A percentile compares a stretch with the other conserved stretches of the same genome.
These are phyloP conservation scores for Actinia equina DNA, from an alignment of 64 coral and sea anemone species.

Conservation along the genomic window DNA sequence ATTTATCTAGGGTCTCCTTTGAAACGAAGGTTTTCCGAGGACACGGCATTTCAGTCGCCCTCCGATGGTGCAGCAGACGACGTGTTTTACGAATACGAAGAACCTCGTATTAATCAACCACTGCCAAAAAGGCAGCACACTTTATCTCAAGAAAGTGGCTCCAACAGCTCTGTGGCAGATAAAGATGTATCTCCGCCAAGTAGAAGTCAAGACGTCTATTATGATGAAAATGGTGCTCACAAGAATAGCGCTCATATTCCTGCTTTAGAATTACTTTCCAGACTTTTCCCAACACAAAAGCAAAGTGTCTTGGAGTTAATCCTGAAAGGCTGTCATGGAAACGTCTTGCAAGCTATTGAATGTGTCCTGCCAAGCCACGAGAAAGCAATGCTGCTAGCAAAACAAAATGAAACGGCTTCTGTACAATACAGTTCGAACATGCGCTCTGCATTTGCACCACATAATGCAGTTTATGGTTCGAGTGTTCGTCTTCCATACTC, in stretches of 20 bases:
- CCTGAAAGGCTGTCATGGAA: slow-evolving; percentile 90
- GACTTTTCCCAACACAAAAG: slow-evolving; percentile 93
- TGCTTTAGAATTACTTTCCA: slow-evolving; percentile 79
- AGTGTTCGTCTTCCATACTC: slow-evolving; percentile 33
- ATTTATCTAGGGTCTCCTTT: neutral
- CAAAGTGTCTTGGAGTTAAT: slow-evolving; percentile 90
- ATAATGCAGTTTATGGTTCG: slow-evolving; percentile 37
- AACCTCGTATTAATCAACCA: neutral
- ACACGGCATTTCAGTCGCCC: slow-evolving; percentile 27
- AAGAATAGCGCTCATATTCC: slow-evolving; percentile 21
- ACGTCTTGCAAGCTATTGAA: slow-evolving; percentile 83
- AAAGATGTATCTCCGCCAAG: neutral
- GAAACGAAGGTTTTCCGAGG: slow-evolving; percentile 49
- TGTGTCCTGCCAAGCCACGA: slow-evolving; percentile 96
- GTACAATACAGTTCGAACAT: slow-evolving; percentile 52
- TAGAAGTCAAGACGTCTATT: neutral
- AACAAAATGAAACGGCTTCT: slow-evolving; percentile 48
- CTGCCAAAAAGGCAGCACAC: neutral
- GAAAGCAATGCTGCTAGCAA: slow-evolving; percentile 64
- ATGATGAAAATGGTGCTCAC: neutral
- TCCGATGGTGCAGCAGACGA: slow-evolving; percentile 36
- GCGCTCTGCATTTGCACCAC: slow-evolving; percentile 55
- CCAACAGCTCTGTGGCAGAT: neutral
- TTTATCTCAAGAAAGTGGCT: neutral
- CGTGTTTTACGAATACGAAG: slow-evolving; percentile 50